Base-by-base conservation (phyloP, 2,797 vertebrate species). In the Phoebastria nigripes region DNA sequence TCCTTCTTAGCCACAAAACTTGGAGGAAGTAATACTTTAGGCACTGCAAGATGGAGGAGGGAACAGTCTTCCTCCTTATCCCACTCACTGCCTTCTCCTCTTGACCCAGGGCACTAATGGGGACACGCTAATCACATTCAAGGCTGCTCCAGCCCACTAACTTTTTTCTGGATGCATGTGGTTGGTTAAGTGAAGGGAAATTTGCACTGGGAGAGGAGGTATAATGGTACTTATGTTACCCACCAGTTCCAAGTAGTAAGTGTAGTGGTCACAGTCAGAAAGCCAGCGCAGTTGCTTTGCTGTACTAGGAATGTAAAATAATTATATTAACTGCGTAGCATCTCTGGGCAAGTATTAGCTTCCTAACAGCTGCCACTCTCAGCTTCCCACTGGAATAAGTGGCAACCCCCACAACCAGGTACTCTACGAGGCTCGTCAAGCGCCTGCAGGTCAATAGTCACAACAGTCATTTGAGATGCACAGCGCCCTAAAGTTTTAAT, bases 401-500 rank as follows among this genome's bases (percentile, higher is more conserved):
- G 76, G 73, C 86, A 94, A 41, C 56, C 87, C 89, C 87, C 90
- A 85, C 71, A 96, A 79, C 89, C 92, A 95, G 92, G 87, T 96
- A 94, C 93, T 91, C 86, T 82, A 25, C 6, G 1, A 96, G 83
- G 82, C 92, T 95, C 39, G 37, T 92, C 95, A 96, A 95, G 82
- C 1, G 74, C 94, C 95, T 95, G 89, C 95, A 95, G 96, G 96
- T 97, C 94, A 97, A 95, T 91, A 97, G 95, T 94, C 96, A 96
- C 92, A 96, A 94, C 90, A 94, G 91, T 95, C 95, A 96, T 97
- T 96, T 97, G 81, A 97, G 96, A 96, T 95, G 91, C 94, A 96
- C 70, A 89, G 92, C 29, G 46, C 91, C 95, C 96, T 95, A 95
- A 97, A 97, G 95, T 97, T 97, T 97, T 97, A 96, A 97, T 97